These are phyloP conservation scores for Etheostoma spectabile DNA, from an alignment of 2,113 vertebrate species.

Conservation along the genomic window DNA sequence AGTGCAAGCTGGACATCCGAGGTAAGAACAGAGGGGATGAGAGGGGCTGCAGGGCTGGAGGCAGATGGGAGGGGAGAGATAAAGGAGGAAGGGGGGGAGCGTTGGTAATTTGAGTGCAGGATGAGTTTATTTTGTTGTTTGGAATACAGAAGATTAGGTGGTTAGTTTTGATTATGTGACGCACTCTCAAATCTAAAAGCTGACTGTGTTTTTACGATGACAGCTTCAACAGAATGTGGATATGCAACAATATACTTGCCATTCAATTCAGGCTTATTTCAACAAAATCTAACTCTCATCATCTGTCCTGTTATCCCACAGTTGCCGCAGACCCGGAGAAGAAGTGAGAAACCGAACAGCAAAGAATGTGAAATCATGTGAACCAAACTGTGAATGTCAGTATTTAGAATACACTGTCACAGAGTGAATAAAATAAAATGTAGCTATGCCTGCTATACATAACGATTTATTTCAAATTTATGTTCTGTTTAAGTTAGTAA, in stretches of 20 bases:
- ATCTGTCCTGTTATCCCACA: slow-evolving; percentile 50
- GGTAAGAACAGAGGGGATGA: slow-evolving; percentile 67
- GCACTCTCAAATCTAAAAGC: not conserved
- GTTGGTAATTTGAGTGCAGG: not conserved
- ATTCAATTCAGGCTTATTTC: not conserved
- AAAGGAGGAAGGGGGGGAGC: not conserved
- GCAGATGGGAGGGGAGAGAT: not conserved
- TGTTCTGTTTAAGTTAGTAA: slow-evolving; percentile 16
- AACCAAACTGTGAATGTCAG: slow-evolving; percentile 47
- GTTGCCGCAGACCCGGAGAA: slow-evolving; percentile 37
- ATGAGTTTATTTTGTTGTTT: not conserved
- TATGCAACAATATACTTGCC: not conserved
- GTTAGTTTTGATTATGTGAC: not conserved
- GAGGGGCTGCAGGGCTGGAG: not conserved
- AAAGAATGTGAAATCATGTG: slow-evolving; percentile 54
- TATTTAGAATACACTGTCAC: slow-evolving; percentile 32
- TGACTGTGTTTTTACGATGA: not conserved
- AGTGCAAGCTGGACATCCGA: slow-evolving; percentile 88
- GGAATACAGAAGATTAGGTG: not conserved
- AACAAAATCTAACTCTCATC: slow-evolving; percentile 20
- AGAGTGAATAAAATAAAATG: slow-evolving; percentile 65
- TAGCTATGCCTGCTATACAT: slow-evolving; percentile 29
- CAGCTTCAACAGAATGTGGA: not conserved
- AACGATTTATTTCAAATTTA: slow-evolving; percentile 13
- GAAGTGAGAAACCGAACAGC: slow-evolving; percentile 61